A percentile compares a stretch with the other conserved stretches of the same genome.
Conservation (phyloP, 23 tunicate genomes). For the Aplidium turbinatum region DNA sequence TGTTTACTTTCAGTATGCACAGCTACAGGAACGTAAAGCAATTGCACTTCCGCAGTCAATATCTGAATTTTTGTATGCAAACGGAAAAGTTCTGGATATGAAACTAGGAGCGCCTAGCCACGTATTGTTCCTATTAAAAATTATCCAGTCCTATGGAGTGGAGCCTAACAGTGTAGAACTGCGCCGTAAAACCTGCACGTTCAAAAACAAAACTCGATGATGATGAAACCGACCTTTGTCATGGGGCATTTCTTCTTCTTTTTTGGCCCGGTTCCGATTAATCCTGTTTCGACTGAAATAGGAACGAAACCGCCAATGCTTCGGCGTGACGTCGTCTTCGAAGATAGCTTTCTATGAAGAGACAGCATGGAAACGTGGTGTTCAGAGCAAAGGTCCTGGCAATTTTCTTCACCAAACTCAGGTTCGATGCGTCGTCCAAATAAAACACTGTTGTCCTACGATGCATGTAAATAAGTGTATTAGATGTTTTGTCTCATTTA, state of each 20-base stretch:
- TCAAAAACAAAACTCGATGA: too few relatives aligned
- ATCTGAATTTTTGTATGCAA: too few relatives aligned
- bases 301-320: constrained; percentile 56
- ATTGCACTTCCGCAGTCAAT: too few relatives aligned
- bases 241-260: constrained; percentile 63
- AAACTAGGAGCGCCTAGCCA: too few relatives aligned
- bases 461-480: not conserved
- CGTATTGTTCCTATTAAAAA: too few relatives aligned
- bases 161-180: too few relatives aligned
- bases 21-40: too few relatives aligned
- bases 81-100: too few relatives aligned
- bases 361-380: constrained; percentile 50
- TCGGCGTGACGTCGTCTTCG: constrained; percentile 15
- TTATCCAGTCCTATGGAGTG: too few relatives aligned
- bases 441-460: constrained; percentile 55
- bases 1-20: too few relatives aligned
- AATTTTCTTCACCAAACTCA: constrained; percentile 34
- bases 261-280: constrained; percentile 66
- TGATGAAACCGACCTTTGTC: too few relatives aligned
- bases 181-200: not conserved
- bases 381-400: constrained; percentile 22
- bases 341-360: constrained; percentile 40
- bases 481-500: not conserved
- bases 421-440: constrained; percentile 59
- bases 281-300: constrained; percentile 68